Conservation (phyloP, 2,888 invertebrate genomes). For the Euzetes globulus region DNA sequence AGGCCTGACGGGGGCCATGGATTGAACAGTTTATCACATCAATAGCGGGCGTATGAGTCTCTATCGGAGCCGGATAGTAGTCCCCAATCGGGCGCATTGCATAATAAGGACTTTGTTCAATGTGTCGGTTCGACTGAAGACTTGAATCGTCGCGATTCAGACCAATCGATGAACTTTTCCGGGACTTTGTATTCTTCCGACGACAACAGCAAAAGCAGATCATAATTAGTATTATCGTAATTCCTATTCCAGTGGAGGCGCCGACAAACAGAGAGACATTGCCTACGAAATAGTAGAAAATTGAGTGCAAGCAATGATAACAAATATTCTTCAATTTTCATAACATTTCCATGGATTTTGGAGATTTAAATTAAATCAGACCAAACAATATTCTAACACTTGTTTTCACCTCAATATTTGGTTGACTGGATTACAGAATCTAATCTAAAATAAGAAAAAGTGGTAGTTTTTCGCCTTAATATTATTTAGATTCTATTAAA, state of each 20-base stretch:
- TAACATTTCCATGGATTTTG: too few relatives aligned
- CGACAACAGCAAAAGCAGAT: conserved; percentile 24
- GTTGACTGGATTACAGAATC: too few relatives aligned
- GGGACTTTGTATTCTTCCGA: neutral
- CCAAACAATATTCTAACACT: too few relatives aligned
- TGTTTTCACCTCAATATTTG: too few relatives aligned
- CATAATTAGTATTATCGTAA: neutral
- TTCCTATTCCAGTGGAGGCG: neutral
- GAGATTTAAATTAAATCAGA: too few relatives aligned
- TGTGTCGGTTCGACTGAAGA: conserved; percentile 42
- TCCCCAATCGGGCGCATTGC: conserved; percentile 34
- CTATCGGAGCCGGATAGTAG: neutral
- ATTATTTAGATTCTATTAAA: too few relatives aligned
- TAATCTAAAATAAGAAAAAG: too few relatives aligned
- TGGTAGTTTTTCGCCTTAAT: too few relatives aligned
- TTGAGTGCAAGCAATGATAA: too few relatives aligned
- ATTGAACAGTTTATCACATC: conserved; percentile 28
- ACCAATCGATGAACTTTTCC: neutral
- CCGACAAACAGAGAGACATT: conserved; percentile 15
- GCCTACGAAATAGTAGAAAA: too few relatives aligned
- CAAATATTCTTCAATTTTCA: too few relatives aligned
- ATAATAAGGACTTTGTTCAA: conserved; percentile 42
- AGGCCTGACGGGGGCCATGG: conserved; percentile 15
- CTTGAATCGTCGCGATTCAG: conserved; percentile 11
- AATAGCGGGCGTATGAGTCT: neutral